These are phyloP conservation scores for Procapra przewalskii DNA, from an alignment of 2,113 vertebrate genomes.

Conservation along the genomic window DNA sequence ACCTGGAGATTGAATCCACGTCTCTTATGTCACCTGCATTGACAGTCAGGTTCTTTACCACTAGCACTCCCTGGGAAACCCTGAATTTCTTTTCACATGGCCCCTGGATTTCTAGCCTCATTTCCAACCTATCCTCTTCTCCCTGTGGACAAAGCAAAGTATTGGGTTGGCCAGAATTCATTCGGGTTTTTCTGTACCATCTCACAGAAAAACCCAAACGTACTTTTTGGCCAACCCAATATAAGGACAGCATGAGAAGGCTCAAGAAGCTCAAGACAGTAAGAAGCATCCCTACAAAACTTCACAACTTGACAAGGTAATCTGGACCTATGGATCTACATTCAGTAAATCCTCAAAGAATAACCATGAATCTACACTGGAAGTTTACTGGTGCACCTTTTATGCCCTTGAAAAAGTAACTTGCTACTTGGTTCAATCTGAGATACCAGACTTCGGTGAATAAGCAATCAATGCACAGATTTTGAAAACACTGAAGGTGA, in stretches of 20 bases:
- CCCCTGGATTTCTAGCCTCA: constrained; percentile 55
- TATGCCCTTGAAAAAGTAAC: constrained; percentile 38
- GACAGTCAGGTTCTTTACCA: neutral
- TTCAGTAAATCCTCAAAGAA: constrained; percentile 57
- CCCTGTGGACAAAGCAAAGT: constrained; percentile 54
- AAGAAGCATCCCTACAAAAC: constrained; percentile 38
- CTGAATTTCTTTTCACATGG: constrained; percentile 66
- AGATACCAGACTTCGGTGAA: constrained; percentile 55
- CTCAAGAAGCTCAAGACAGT: neutral
- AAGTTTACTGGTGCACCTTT: constrained; percentile 40
- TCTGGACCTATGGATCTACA: constrained; percentile 66
- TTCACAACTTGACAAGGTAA: constrained; percentile 59
- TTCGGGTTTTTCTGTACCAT: neutral
- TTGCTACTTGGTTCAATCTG: constrained; percentile 63
- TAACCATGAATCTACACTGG: constrained; percentile 49
- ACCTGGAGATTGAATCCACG: neutral
- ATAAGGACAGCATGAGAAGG: constrained; percentile 58
- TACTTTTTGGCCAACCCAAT: neutral
- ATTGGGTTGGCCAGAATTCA: neutral
- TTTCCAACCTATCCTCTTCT: constrained; percentile 32
- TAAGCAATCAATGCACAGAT: constrained; percentile 63
- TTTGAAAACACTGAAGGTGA: constrained; percentile 52
- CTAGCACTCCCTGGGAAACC: neutral
- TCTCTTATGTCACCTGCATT: neutral
- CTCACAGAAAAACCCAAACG: neutral